Evolutionary conservation across 2,888 invertebrate genomes (phyloP), one percentile per base, ranked within the genome.

Genomic region (Copidosoma aretas): DNA sequence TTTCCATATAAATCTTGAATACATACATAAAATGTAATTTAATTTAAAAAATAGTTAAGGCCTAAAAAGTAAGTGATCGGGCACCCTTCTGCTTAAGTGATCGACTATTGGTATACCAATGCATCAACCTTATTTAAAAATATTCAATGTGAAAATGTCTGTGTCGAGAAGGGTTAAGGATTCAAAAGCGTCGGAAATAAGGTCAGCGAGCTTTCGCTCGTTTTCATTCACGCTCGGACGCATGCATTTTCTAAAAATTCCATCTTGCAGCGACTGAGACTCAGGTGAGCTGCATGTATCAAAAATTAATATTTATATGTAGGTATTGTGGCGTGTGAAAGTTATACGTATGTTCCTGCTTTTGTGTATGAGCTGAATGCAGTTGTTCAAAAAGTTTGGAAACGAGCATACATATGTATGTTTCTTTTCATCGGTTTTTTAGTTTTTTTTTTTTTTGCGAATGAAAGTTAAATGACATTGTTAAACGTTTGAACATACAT

Each of bases 201-300:
- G 64, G 68, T 68, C 68, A 69, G 59, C 43, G 63, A 66, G 69
- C 49, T 63, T 70, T 65, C 60, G 66, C 69, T 32, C 69, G 49
- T 53, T 22, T 15, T 21, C 60, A 15, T 58, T 39, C 60, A 57
- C 58, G 19, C 46, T 46, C 52, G 14, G 12, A 58, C 60, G 63
- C 70, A 64, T 63, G 66, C 56, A 53, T 60, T 56, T 49, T 64
- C 56, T 63, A 63, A 59, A 53, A 68, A 65, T 60, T 60, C 56
- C 59, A 51, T 32, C 4, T 32, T 8, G 32, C 32, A 8, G 12
- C 43, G 43, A 17, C 59, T 65, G 32, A 19, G 21, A 10, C 32
- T 39, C 2, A 56, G 25, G 24, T 56, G 56, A 41, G 8, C 32
- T 32, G 3, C 32, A 8, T 32, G 32, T 8, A 32, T 8, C 4